Evolutionary conservation across 2,113 vertebrate genomes (phyloP), one percentile per base, ranked within the genome.

Genomic region (Oreochromis spilurus): DNA sequence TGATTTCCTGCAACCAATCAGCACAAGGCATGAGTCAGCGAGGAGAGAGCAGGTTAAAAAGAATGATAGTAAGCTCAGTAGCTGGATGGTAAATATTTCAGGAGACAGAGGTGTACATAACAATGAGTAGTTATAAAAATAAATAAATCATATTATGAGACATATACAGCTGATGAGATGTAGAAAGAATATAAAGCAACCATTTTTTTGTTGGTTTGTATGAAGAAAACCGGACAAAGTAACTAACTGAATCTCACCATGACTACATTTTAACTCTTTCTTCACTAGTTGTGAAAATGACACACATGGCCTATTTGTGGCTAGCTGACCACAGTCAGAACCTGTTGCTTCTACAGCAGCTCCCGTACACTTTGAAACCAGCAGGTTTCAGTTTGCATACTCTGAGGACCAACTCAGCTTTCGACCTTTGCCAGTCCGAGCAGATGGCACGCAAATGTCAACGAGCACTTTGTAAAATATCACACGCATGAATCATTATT

Each of bases 301-400:
- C 14, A 29, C 24, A 29, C 24, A 7, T 78, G 17, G 11, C 50
- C 29, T 53, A 6, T 21, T 53, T 78, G 75, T 53, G 75, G 29
- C 29, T 2, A 36, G 48, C 11, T 78, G 29, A 34, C 75, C 48
- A 34, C 19, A 53, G 10, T 34, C 31, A 78, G 48, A 21, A 48
- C 9, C 24, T 75, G 70, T 50, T 50, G 75, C 29, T 52, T 53
- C 48, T 14, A 50, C 75, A 52, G 45, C 26, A 77, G 43, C 72
- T 77, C 24, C 45, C 0, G 0, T 34, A 5, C 72, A 52, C 4
- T 5, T 78, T 52, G 45, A 78, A 78, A n/a, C 5, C 7, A 78
- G 3, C 7, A 34, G 75, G 26, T 78, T 78, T 78, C 75, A 2
- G 65, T 72, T 45, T 45, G 65, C 21, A 40, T 45, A 72, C 13